Evolutionary conservation across 92 coral and sea anemone species (phyloP).

Genomic region (Muricea muricata): DNA sequence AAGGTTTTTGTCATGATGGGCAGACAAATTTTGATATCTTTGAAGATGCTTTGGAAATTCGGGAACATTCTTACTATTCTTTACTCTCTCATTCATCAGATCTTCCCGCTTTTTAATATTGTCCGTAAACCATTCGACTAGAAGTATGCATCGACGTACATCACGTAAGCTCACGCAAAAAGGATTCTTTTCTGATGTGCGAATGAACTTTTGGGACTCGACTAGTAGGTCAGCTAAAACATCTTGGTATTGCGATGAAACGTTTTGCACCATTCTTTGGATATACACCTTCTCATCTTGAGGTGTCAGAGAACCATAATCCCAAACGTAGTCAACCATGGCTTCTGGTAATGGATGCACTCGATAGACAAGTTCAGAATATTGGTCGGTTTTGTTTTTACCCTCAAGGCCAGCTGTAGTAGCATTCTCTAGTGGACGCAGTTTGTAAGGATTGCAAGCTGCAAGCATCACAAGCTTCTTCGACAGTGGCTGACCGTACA

Average conservation of each 20-base stretch:
- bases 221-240: conserved; percentile 68
- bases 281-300: conserved; percentile 78
- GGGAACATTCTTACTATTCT: not conserved
- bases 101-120: conserved; percentile 46
- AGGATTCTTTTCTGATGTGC: conserved; percentile 62
- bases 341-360: conserved; percentile 89
- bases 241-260: conserved; percentile 19
- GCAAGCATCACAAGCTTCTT: conserved; percentile 74
- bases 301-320: conserved; percentile 79
- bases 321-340: conserved; percentile 90
- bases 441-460: conserved; percentile 80
- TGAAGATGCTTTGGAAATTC: not conserved
- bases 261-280: conserved; percentile 69
- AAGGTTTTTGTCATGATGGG: not conserved
- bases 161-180: conserved; percentile 85
- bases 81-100: conserved; percentile 3
- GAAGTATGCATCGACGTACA: conserved; percentile 80
- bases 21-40: not conserved
- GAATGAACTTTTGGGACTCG: conserved; percentile 70
- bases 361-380: conserved; percentile 81
- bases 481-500: conserved; percentile 66
- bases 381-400: conserved; percentile 74
- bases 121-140: conserved; percentile 73
- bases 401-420: conserved; percentile 77
- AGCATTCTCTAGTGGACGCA: conserved; percentile 62